Evolutionary conservation across 2,113 vertebrate genomes (phyloP), one percentile per base, ranked within the genome.

Genomic region (Pachypanchax playfairii): DNA sequence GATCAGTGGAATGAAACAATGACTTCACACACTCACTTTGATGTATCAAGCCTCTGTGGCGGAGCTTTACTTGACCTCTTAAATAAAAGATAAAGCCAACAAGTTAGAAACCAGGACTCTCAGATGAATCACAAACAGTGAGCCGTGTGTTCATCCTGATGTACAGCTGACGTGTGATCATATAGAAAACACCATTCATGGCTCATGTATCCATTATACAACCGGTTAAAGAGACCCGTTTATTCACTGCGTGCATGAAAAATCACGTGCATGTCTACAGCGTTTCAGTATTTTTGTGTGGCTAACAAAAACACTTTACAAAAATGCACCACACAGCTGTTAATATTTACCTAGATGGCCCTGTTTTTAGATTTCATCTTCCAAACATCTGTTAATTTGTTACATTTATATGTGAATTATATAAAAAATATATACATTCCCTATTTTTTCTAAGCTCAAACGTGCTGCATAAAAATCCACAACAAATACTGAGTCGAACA

Each of bases 21-120:
- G 3, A n/a, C 38, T 47, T 57, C n/a, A 76, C 38, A 59, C 46
- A 29, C 53, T 25, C 49, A 11, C 52, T 68, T 63, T 66, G 41
- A 20, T 61, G 71, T 35, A 62, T 64, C 3, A 1, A 29, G 20
- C 29, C 59, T 69, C 50, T 58, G 66, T 54, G 1, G 31, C 64
- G n/a, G 73, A 60, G 35, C 36, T 65, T 59, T 53, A 58, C 46
- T 39, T 17, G 63, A 69, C 56, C 62, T 56, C 61, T 22, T 63
- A 41, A 77, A 82, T 69, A 64, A 80, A 82, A 77, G 47, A 77
- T 79, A 68, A 68, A 54, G 61, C 54, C 48, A 53, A 81, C 52
- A 70, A 62, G 49, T 66, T 25, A 28, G 57, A 68, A 67, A 57
- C 24, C 58, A 36, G 24, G 26, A 35, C 41, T 52, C 50, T 74